A percentile compares a stretch with the other conserved stretches of the same genome.
Evolutionary conservation across 2,888 invertebrate genomes (phyloP).

Genomic region (Eueremaeus valkanovi): DNA sequence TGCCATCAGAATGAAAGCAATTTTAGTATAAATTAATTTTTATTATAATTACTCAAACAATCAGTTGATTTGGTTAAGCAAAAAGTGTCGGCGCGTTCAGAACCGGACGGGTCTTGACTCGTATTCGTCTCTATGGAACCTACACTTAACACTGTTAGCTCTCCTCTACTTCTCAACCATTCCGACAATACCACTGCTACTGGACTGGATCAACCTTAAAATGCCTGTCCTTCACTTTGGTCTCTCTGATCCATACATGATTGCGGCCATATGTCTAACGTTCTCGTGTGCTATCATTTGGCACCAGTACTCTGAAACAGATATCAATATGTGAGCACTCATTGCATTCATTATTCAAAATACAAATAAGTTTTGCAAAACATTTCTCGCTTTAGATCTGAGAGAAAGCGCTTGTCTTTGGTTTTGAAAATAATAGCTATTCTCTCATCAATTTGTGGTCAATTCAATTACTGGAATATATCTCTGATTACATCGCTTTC

Average conservation of each 20-base stretch:
- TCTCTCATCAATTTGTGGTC: conserved; percentile 3
- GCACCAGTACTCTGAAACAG: conserved; percentile 4
- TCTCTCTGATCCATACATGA: not conserved
- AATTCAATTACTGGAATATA: conserved; percentile 21
- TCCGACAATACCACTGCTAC: conserved; percentile 17
- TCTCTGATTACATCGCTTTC: not conserved
- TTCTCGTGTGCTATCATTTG: conserved; percentile 8
- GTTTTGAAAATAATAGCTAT: not conserved
- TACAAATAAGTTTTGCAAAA: not conserved
- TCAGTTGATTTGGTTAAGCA: conserved; percentile 11
- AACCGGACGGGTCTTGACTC: not conserved
- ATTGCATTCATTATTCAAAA: not conserved
- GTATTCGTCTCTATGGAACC: not conserved
- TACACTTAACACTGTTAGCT: conserved; percentile 3
- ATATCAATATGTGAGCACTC: conserved; percentile 4
- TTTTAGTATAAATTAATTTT: not conserved
- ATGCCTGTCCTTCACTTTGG: conserved; percentile 9
- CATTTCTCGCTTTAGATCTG: not conserved
- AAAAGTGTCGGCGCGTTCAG: not conserved
- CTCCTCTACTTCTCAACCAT: conserved; percentile 6
- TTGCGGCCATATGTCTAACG: not conserved
- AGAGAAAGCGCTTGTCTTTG: not conserved
- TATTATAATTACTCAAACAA: not conserved
- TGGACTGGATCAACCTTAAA: conserved; percentile 18
- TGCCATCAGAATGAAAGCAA: no score